Conservation (phyloP, 2,888 invertebrate species). For the Tubulanus polymorphus region DNA sequence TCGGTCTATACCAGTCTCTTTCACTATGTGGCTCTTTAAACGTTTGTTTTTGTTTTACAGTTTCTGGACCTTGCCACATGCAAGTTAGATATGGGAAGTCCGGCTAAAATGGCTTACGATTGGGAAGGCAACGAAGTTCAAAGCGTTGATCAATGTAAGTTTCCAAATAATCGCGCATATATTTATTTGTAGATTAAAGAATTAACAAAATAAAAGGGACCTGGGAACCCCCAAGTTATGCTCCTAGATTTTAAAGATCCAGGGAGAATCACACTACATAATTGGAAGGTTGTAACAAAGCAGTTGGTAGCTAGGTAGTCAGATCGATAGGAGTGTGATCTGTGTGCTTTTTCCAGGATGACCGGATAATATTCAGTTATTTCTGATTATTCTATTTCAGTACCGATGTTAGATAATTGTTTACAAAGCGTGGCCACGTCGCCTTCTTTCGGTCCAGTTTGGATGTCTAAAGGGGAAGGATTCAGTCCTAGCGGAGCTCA, state of each 20-base stretch:
- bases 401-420: conserved; percentile 47
- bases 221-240: too few relatives aligned
- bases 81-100: conserved; percentile 40
- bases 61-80: conserved; percentile 45
- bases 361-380: too few relatives aligned
- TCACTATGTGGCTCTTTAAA: too few relatives aligned
- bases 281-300: too few relatives aligned
- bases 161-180: neutral
- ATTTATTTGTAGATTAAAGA: too few relatives aligned
- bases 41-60: conserved; percentile 26
- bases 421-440: conserved; percentile 38
- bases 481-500: conserved; percentile 49
- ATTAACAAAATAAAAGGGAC: too few relatives aligned
- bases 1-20: too few relatives aligned
- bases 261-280: too few relatives aligned
- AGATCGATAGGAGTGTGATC: too few relatives aligned
- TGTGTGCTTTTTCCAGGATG: too few relatives aligned
- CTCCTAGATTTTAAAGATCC: too few relatives aligned
- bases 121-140: conserved; percentile 49
- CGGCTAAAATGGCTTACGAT: conserved; percentile 44
- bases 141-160: conserved; percentile 38
- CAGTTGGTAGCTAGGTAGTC: too few relatives aligned
- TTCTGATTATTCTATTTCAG: conserved; percentile 35
- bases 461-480: conserved; percentile 51
- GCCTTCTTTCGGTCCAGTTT: conserved; percentile 49